Conservation (phyloP, 2,797 vertebrate genomes). For the Amblyopsis hoosieri region DNA sequence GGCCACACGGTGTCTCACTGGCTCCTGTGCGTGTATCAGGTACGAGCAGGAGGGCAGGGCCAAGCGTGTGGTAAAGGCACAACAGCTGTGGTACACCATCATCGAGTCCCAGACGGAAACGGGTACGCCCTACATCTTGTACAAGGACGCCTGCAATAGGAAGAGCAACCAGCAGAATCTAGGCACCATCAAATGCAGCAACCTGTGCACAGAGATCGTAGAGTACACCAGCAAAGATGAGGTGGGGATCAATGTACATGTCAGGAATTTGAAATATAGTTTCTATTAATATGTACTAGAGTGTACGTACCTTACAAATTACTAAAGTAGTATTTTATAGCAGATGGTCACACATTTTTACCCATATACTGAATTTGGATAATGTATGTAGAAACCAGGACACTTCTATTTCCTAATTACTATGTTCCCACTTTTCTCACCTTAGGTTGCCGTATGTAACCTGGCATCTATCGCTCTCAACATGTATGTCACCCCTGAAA, state of each 20-base stretch:
- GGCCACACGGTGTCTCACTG: neutral
- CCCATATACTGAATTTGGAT: too few relatives aligned
- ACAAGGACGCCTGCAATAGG: conserved; percentile 95
- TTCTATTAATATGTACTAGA: too few relatives aligned
- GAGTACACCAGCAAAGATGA: conserved; percentile 94
- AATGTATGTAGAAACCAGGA: neutral
- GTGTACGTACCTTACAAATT: too few relatives aligned
- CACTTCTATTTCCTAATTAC: neutral
- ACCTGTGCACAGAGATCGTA: conserved; percentile 93
- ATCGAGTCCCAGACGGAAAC: conserved; percentile 98
- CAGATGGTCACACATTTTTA: too few relatives aligned
- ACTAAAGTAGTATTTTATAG: too few relatives aligned
- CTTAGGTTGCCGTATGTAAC: conserved; percentile 88
- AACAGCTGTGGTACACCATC: conserved; percentile 94
- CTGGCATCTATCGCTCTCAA: conserved; percentile 94
- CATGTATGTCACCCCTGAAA: conserved; percentile 92
- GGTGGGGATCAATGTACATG: conserved; percentile 64
- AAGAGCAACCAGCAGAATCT: conserved; percentile 98
- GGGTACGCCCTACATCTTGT: conserved; percentile 95
- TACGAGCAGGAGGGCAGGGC: conserved; percentile 88
- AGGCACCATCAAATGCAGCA: conserved; percentile 96
- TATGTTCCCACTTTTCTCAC: conserved; percentile 1
- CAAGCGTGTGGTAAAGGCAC: conserved; percentile 90
- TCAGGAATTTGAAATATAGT: too few relatives aligned
- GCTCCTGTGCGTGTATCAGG: conserved; percentile 29